Base-by-base conservation (phyloP, 2,113 vertebrate genomes). In the Poeciliopsis retropinna region DNA sequence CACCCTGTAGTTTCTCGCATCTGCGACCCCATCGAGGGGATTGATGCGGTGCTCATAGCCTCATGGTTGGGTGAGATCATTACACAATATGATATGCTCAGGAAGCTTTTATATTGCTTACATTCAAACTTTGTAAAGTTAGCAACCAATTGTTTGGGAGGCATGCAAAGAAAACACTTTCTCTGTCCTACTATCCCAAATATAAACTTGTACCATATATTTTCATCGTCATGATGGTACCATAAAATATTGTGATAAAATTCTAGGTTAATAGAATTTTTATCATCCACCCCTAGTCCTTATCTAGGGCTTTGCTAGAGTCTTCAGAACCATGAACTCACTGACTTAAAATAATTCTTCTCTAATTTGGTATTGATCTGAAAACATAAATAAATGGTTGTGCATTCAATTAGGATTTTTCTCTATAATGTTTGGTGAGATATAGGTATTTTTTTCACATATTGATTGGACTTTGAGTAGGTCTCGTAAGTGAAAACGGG, bases 1-100 rank as follows among this genome's bases (percentile, higher is more conserved):
- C 97, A 99, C 88, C 98, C 98, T 4, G 98, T 99, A 39, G 97
- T 99, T 91, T 95, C 96, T 89, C 95, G 98, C 60, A 98, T 99
- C 86, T 99, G 98, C 86, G 96, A 98, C 37, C 98, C 98, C 67
- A 98, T 99, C 72, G 97, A 98, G 34, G 98, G 98, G 87, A 96
- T 99, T 67, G 97, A 99, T 75, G 88, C 94, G 54, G 93, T 96
- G 34, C 96, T 99, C 84, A 96, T 99, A 88, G 98, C 98, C 79
- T 92, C 95, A 0, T 99, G 98, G 98, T 88, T 95, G 15, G 94
- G 94, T 95, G 67, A 78, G 89, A 34, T 30, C 27, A 68, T 66
- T 41, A 61, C 63, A 54, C 31, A 22, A 15, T 62, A 8, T 62
- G 22, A 57, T n/a, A 57, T 22, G 7, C 3, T 25, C 17, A 19